Percentiles rank a stretch among this genome's conserved stretches.
These are phyloP conservation scores for Coptodon rendalli DNA, from an alignment of 2,113 vertebrate genomes.

Conservation along the genomic window DNA sequence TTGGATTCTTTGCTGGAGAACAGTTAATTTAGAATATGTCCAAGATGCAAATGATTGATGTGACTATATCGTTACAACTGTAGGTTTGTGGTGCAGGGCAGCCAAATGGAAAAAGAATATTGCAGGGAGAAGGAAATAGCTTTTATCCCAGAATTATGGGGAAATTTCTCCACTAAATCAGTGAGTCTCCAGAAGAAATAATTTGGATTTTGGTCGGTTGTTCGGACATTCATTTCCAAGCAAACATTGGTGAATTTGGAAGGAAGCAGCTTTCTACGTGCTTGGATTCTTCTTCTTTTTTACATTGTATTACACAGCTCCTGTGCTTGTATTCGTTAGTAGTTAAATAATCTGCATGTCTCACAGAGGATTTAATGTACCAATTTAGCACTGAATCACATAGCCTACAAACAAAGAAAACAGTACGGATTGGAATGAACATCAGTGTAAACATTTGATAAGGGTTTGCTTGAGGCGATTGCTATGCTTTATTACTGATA, in stretches of 20 bases:
- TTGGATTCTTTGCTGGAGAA: constrained; percentile 66
- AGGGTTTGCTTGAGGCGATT: constrained; percentile 56
- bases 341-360: constrained; percentile 45
- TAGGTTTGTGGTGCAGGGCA: constrained; percentile 20
- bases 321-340: constrained; percentile 25
- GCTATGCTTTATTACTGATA: constrained; percentile 57
- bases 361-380: constrained; percentile 62
- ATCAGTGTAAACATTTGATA: constrained; percentile 65
- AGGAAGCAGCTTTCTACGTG: background rate
- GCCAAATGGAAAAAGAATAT: constrained; percentile 12
- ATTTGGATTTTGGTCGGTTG: background rate
- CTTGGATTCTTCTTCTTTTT: constrained; percentile 1
- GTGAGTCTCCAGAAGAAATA: background rate
- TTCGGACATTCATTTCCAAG: constrained; percentile 15
- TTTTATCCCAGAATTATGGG: constrained; percentile 14
- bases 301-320: background rate
- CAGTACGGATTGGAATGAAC: constrained; percentile 43
- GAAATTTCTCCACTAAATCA: background rate
- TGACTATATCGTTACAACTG: constrained; percentile 48
- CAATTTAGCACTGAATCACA: constrained; percentile 62
- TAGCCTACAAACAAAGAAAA: constrained; percentile 57
- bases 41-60: constrained; percentile 72
- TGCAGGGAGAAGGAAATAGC: background rate
- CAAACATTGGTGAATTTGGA: constrained; percentile 8
- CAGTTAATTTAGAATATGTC: constrained; percentile 72